These are phyloP conservation scores for Harpagifer antarcticus DNA, from an alignment of 2,797 vertebrate genomes.

Conservation along the genomic window DNA sequence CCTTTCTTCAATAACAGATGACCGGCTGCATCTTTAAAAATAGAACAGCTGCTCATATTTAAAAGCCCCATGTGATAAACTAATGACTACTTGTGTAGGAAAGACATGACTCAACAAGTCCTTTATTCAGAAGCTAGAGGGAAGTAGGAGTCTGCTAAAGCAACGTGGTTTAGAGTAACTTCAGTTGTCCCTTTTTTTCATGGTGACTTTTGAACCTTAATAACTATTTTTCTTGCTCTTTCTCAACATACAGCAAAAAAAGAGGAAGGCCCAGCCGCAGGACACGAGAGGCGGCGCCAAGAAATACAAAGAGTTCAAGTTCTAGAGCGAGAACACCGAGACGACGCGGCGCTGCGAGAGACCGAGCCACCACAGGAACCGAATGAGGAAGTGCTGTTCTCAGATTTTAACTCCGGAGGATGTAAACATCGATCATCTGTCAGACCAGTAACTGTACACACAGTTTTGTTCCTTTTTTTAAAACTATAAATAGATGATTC, in stretches of 20 bases:
- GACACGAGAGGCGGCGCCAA: conserved; percentile 91
- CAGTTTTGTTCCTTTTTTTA: conserved; percentile 30
- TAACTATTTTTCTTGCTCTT: not conserved
- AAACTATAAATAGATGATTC: conserved; percentile 5
- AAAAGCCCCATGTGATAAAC: not conserved
- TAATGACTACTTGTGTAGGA: not conserved
- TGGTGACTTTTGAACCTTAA: conserved; percentile 34
- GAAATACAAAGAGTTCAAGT: conserved; percentile 98
- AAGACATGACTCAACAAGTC: not conserved
- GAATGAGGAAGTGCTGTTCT: conserved; percentile 25
- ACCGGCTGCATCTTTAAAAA: not conserved
- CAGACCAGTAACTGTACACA: conserved; percentile 16
- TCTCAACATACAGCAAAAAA: conserved; percentile 88
- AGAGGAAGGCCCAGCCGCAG: conserved; percentile 93
- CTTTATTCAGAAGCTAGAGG: conserved; percentile 8
- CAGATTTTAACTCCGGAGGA: conserved; percentile 38
- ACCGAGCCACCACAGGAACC: conserved; percentile 20
- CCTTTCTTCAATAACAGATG: not conserved
- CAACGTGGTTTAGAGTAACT: not conserved
- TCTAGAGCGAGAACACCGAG: conserved; percentile 75
- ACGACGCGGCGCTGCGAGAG: not conserved
- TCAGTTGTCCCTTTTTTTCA: not conserved
- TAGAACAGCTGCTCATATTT: not conserved
- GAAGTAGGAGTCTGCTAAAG: not conserved
- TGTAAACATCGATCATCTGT: conserved; percentile 27